Evolutionary conservation across 2,113 vertebrate species (phyloP), one percentile per base, ranked within the genome.

Genomic region (Equus przewalskii): DNA sequence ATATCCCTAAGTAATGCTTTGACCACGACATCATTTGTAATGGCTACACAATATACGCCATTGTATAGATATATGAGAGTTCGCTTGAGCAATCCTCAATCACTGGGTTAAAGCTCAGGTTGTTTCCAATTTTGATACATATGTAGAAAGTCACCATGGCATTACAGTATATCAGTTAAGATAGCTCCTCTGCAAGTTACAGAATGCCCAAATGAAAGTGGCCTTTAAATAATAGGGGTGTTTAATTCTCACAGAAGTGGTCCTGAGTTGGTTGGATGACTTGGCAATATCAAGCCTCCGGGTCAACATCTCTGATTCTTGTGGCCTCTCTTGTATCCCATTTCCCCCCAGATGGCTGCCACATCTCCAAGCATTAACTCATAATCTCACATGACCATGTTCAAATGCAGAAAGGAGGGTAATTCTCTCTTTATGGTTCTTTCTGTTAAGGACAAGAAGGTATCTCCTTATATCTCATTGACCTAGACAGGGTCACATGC

Each of bases 231-330:
- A 88, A 36, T 1, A 76, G 18, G 26, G 4, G 36, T 18, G 84
- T 96, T 89, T 28, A 91, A 60, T 91, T 89, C 78, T 72, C 24
- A 91, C 8, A 33, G 18, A 75, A 49, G 21, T 83, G 80, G n/a
- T 54, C 33, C 79, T 78, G 18, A 24, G 28, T 30, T 33, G 64
- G 41, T 1, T 62, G 30, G 58, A 56, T 36, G 13, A 56, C 18
- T 24, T 78, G 30, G 83, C 22, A 44, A 2, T 67, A 85, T 36
- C 28, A 75, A 19, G 15, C 49, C 11, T 79, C 72, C 30, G 21
- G 30, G 56, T 64, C 54, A 86, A 36, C 36, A 36, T 30, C 72
- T 92, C 41, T 51, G 36, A 33, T 75, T 91, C 64, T 73, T 30
- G 0, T 3, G 21, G 28, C 7, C 4, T 46, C 36, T 56, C 16